Conservation (phyloP, 2,113 vertebrate species). For the Onychorhynchus coronatus region DNA sequence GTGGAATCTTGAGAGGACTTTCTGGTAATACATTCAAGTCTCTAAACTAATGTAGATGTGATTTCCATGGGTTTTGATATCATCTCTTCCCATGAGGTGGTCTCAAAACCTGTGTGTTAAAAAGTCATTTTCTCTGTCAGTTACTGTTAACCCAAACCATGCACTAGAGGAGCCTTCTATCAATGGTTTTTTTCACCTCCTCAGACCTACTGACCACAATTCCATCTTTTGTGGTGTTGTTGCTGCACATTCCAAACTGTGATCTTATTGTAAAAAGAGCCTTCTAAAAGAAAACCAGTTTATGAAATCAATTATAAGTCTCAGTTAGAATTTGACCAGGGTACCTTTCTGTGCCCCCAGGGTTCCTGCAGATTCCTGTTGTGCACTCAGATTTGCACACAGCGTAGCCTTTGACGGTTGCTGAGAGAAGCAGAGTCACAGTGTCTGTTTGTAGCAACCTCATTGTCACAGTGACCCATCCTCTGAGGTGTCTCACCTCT, state of each 20-base stretch:
- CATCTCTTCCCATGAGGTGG: background rate
- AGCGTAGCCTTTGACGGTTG: background rate
- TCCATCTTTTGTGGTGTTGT: background rate
- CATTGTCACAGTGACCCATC: background rate
- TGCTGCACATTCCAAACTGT: background rate
- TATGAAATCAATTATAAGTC: background rate
- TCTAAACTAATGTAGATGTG: background rate
- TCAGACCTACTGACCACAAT: background rate
- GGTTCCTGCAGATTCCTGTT: background rate
- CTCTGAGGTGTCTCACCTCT: background rate
- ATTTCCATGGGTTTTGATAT: background rate
- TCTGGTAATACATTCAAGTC: background rate
- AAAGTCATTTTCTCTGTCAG: background rate
- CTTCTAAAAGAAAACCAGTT: background rate
- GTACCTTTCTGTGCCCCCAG: background rate
- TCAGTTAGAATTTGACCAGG: background rate
- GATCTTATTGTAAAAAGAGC: background rate
- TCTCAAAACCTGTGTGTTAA: background rate
- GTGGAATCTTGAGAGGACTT: background rate
- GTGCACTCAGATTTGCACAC: background rate
- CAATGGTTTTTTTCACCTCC: background rate
- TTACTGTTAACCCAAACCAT: background rate
- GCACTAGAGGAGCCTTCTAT: background rate
- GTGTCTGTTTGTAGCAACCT: background rate
- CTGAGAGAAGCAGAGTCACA: slow-evolving; percentile 1